These are phyloP conservation scores for Actinernus sp. DNA, from an alignment of 92 coral and sea anemone species.

Conservation along the genomic window DNA sequence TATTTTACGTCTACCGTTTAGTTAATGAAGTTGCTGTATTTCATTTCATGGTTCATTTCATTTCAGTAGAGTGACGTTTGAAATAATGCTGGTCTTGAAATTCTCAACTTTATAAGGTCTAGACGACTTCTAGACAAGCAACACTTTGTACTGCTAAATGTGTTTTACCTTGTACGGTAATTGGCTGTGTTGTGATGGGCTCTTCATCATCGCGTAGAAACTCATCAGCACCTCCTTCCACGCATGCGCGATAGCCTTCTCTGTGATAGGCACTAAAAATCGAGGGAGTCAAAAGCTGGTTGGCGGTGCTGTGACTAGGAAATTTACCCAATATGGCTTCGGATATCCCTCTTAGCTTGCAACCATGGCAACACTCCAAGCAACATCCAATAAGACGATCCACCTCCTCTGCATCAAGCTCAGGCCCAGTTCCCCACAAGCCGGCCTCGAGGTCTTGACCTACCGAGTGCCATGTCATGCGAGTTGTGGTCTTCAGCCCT, in stretches of 20 bases:
- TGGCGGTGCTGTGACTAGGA: neutral
- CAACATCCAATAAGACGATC: neutral
- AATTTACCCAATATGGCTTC: neutral
- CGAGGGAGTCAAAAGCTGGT: neutral
- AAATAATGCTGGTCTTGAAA: too few relatives aligned
- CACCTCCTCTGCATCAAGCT: neutral
- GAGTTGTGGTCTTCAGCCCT: neutral
- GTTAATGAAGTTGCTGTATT: too few relatives aligned
- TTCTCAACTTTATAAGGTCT: too few relatives aligned
- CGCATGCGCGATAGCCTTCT: neutral
- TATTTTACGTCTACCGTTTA: too few relatives aligned
- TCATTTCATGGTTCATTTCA: too few relatives aligned
- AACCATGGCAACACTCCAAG: neutral
- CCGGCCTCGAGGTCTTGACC: neutral
- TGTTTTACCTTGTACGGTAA: neutral
- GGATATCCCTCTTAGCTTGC: neutral
- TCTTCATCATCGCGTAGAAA: neutral
- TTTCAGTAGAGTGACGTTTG: too few relatives aligned
- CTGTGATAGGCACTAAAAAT: neutral
- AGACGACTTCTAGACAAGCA: too few relatives aligned
- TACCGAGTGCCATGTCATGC: neutral
- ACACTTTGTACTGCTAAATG: neutral
- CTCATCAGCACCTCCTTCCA: neutral
- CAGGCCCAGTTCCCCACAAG: neutral
- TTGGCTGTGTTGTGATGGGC: neutral